These are phyloP conservation scores for Astreopora myriophthalma DNA, from an alignment of 64 coral and sea anemone genomes.

Conservation along the genomic window DNA sequence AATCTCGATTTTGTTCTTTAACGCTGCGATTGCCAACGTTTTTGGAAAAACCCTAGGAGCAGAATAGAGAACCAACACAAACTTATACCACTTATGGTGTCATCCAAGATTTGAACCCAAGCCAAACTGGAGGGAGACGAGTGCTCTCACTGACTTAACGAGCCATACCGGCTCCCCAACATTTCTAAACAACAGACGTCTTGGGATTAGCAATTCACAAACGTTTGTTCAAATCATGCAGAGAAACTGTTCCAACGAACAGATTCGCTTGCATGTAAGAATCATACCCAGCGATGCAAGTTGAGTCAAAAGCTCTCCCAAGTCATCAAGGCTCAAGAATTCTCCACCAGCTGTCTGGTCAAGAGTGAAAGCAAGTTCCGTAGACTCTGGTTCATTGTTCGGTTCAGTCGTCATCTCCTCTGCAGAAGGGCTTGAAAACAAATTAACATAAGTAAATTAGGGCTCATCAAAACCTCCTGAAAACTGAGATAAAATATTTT, in stretches of 20 bases:
- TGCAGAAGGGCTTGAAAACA: not conserved
- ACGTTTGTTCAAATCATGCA: too few species aligned
- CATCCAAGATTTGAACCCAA: too few species aligned
- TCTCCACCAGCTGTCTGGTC: conserved; percentile 44
- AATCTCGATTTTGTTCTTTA: too few species aligned
- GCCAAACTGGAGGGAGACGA: too few species aligned
- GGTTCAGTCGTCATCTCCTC: not conserved
- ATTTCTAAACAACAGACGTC: not conserved
- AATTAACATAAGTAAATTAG: not conserved
- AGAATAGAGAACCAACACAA: too few species aligned
- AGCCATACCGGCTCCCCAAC: too few species aligned
- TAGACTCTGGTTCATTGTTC: not conserved
- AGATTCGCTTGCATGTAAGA: not conserved
- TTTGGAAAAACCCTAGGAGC: too few species aligned
- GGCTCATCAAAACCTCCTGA: not conserved
- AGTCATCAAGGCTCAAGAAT: conserved; percentile 59
- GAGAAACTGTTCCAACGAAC: not conserved
- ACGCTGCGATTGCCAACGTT: too few species aligned
- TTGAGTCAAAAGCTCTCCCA: conserved; percentile 20
- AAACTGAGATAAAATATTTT: not conserved
- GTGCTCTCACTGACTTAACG: too few species aligned
- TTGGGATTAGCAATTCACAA: not conserved
- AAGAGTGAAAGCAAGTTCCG: not conserved
- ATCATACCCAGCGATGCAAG: conserved; percentile 21
- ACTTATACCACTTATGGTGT: too few species aligned